Percentiles rank a stretch among this genome's conserved stretches.
Conservation (phyloP, 2,113 vertebrate genomes). For the Passer domesticus region DNA sequence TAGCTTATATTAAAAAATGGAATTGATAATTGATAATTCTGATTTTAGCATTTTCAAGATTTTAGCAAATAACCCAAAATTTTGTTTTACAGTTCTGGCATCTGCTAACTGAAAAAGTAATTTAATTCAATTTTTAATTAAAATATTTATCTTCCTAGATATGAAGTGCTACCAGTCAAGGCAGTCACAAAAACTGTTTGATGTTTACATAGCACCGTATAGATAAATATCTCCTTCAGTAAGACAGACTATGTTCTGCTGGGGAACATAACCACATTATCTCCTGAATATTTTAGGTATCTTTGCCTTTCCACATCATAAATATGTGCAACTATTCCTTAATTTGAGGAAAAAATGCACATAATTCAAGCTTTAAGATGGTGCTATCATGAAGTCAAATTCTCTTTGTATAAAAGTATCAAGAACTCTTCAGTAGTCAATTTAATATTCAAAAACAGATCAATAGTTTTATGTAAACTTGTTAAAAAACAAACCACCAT, state of each 20-base stretch:
- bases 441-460: slow-evolving; percentile 41
- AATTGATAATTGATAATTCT: not conserved
- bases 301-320: not conserved
- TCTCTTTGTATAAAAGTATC: not conserved
- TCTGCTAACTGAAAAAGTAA: not conserved
- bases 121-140: not conserved
- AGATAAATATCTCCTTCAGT: not conserved
- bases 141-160: slow-evolving; percentile 1
- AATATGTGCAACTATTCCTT: not conserved
- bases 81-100: not conserved
- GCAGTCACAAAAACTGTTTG: not conserved
- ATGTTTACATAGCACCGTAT: not conserved
- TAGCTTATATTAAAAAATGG: not conserved
- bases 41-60: not conserved
- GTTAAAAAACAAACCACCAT: slow-evolving; percentile 21
- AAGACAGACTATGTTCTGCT: not conserved
- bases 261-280: not conserved
- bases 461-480: slow-evolving; percentile 28
- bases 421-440: slow-evolving; percentile 52
- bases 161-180: slow-evolving; percentile 2
- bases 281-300: slow-evolving; percentile 10
- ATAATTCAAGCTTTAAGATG: not conserved
- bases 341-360: slow-evolving; percentile 3
- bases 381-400: not conserved
- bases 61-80: not conserved